phyloP scores from a whole-genome alignment of 2,888 invertebrate species.

The Drosophila rellima region DNA sequence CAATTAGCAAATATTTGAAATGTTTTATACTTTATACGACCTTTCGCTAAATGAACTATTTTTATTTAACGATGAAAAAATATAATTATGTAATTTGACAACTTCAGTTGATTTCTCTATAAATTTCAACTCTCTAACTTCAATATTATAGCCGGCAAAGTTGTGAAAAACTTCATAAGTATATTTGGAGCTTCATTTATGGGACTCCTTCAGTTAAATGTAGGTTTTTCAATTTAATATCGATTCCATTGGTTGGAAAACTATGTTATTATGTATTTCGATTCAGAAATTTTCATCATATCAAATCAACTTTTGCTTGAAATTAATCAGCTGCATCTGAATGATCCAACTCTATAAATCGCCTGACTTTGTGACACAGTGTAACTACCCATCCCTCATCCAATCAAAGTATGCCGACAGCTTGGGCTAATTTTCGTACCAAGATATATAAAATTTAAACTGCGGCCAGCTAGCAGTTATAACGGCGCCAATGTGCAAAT shows the following conservation, averaged over 20 bases:
- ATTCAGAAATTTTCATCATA: not conserved
- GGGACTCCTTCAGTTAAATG: not conserved
- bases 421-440: conserved; percentile 14
- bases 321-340: not conserved
- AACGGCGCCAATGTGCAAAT: conserved; percentile 76
- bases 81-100: not conserved
- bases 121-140: not conserved
- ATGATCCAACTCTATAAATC: conserved; percentile 1
- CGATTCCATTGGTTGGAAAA: not conserved
- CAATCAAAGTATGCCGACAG: conserved; percentile 13
- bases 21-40: no score
- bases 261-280: not conserved
- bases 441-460: conserved; percentile 20
- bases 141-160: not conserved
- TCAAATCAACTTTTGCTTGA: not conserved
- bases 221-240: not conserved
- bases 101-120: not conserved
- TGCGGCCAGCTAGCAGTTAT: conserved; percentile 4
- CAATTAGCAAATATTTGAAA: no score
- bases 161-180: not conserved
- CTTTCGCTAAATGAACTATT: no score
- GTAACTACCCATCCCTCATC: conserved; percentile 9
- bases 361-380: conserved; percentile 35
- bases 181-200: not conserved
- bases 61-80: not conserved